Percentiles rank a stretch among this genome's conserved stretches.
These are phyloP conservation scores for Scrobipalpa atriplicella DNA, from an alignment of 2,888 invertebrate genomes.

Conservation along the genomic window DNA sequence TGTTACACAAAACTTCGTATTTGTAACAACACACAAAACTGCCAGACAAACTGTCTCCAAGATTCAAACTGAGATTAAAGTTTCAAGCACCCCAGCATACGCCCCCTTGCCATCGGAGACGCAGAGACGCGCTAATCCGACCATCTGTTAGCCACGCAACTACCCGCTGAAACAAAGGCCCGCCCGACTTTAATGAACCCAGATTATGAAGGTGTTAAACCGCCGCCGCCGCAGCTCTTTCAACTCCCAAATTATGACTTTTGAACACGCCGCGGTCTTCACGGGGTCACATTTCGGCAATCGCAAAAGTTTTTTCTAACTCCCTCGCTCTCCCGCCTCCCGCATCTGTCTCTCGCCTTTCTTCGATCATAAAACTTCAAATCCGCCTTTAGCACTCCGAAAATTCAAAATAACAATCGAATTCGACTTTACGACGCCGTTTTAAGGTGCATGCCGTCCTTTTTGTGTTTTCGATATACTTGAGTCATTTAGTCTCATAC, in stretches of 20 bases:
- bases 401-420: constrained; percentile 44
- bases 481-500: constrained; percentile 71
- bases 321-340: constrained; percentile 54
- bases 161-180: constrained; percentile 80
- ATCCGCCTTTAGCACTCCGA: constrained; percentile 53
- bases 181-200: constrained; percentile 76
- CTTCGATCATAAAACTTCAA: constrained; percentile 64
- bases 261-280: constrained; percentile 67
- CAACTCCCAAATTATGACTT: constrained; percentile 80
- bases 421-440: constrained; percentile 61
- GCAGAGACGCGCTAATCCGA: constrained; percentile 73
- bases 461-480: constrained; percentile 58
- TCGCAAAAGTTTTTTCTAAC: constrained; percentile 61
- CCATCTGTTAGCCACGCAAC: constrained; percentile 78
- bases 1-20: too few species aligned
- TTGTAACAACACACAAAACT: not conserved
- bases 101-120: constrained; percentile 51
- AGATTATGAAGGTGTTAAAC: constrained; percentile 83
- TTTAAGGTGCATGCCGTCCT: constrained; percentile 52
- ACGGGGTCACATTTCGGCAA: constrained; percentile 76
- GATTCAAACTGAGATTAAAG: constrained; percentile 7
- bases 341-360: constrained; percentile 67
- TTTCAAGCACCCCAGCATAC: constrained; percentile 18
- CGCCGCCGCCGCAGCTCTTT: constrained; percentile 73
- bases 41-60: constrained; percentile 17